A percentile compares a stretch with the other conserved stretches of the same genome.
Conservation (phyloP, 1,140 invertebrate species). For the Drosophila bocki region DNA sequence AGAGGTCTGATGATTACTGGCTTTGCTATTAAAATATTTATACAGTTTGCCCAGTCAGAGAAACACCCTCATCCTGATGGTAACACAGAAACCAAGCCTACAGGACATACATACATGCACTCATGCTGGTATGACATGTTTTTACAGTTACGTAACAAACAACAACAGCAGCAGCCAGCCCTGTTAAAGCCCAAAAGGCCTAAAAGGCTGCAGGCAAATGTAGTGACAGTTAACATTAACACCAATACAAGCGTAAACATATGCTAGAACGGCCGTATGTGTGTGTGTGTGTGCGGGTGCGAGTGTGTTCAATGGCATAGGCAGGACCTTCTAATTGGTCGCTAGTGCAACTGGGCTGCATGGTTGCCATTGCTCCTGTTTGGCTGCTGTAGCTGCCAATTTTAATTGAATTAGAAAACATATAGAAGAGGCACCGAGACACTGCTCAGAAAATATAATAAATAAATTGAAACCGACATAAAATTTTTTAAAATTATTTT, state of each 20-base stretch:
- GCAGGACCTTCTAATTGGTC: slow-evolving; percentile 66
- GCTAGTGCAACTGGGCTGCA: slow-evolving; percentile 18
- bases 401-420: slow-evolving; percentile 81
- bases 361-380: slow-evolving; percentile 19
- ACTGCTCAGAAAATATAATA: slow-evolving; percentile 5
- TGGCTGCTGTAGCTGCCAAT: slow-evolving; percentile 61
- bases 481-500: no score
- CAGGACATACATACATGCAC: slow-evolving; percentile 27
- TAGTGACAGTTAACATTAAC: slow-evolving; percentile 82
- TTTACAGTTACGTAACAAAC: slow-evolving; percentile 80
- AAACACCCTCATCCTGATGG: slow-evolving; percentile 21
- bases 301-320: slow-evolving; percentile 30
- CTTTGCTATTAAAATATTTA: slow-evolving; percentile 63
- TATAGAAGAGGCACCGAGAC: slow-evolving; percentile 25
- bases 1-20: slow-evolving; percentile 20
- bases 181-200: slow-evolving; percentile 11
- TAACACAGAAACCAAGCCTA: slow-evolving; percentile 44
- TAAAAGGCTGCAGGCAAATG: slow-evolving; percentile 50
- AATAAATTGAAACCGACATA: not conserved
- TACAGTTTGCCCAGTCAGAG: slow-evolving; percentile 29
- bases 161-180: slow-evolving; percentile 38
- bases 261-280: slow-evolving; percentile 31
- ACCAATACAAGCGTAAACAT: slow-evolving; percentile 77
- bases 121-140: slow-evolving; percentile 57
- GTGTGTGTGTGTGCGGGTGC: not conserved